These are phyloP conservation scores for Phaedon cochleariae DNA, from an alignment of 2,888 invertebrate genomes.

Conservation along the genomic window DNA sequence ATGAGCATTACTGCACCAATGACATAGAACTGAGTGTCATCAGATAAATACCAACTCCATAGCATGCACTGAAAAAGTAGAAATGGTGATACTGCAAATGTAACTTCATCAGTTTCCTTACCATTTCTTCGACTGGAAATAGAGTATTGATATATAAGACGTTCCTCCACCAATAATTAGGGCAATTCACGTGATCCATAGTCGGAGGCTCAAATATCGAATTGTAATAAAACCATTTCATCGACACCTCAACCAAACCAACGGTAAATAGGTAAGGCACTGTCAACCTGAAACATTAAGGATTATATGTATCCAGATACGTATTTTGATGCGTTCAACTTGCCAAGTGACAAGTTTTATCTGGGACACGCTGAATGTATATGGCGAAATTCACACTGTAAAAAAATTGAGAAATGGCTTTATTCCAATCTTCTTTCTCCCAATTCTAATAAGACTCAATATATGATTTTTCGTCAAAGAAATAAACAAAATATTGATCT, in stretches of 20 bases:
- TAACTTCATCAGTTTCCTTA: conserved; percentile 54
- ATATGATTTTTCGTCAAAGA: too few relatives aligned
- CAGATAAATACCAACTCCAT: conserved; percentile 91
- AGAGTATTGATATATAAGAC: conserved; percentile 86
- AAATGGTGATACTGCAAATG: conserved; percentile 1
- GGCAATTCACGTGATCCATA: conserved; percentile 82
- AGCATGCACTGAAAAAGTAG: conserved; percentile 78
- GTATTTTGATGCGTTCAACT: background rate
- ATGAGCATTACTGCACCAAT: conserved; percentile 84
- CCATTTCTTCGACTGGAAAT: conserved; percentile 87
- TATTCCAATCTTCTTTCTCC: too few relatives aligned
- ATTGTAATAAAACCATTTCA: conserved; percentile 84
- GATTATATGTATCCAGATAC: background rate
- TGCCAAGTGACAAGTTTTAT: too few relatives aligned
- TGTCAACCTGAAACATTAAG: conserved; percentile 68
- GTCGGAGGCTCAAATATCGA: conserved; percentile 87
- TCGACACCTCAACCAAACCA: conserved; percentile 84
- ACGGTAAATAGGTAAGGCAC: conserved; percentile 85
- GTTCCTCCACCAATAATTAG: conserved; percentile 89
- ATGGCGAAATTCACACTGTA: too few relatives aligned
- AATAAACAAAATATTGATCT: too few relatives aligned
- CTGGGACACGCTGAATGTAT: too few relatives aligned
- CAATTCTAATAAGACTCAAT: too few relatives aligned
- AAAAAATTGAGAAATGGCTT: too few relatives aligned
- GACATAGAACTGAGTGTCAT: conserved; percentile 88